Base-by-base conservation (phyloP, 2,113 vertebrate genomes). In the Bujurquina vittata region DNA sequence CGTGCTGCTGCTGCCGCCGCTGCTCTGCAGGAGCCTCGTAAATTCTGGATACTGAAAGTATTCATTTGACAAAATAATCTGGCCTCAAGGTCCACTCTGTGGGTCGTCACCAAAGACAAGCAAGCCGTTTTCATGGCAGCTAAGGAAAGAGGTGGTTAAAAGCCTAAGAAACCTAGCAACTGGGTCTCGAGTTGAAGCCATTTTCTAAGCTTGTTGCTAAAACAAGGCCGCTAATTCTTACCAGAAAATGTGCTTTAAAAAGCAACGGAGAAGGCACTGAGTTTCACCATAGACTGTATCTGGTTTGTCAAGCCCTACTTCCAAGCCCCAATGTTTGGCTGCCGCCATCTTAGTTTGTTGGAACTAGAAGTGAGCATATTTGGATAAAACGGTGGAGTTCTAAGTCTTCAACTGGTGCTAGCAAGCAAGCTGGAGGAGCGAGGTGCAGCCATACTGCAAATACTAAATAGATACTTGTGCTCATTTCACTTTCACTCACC, bases 11-110 rank as follows among this genome's bases (percentile, higher is more conserved):
- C 65, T 54, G 67, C 63, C 18, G 62, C 63, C n/a, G 26, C 43
- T 69, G 46, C 43, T 72, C 26, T 14, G 6, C 26, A 72, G 67
- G 46, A 72, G 26, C 17, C 67, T 54, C 33, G 67, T 54, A 72
- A 54, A 72, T 54, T 72, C 46, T 72, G n/a, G 6, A 72, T 72
- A 72, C 3, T 33, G 26, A 72, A 72, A 72, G 20, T 72, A 26
- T 72, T 72, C 46, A n/a, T 72, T 72, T 72, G 67, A 72, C 67
- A 72, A 72, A 72, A 72, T 54, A 72, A 54, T 72, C 67, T 54
- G 14, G 67, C 67, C 67, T 54, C 26, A 54, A 72, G 46, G 67
- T 72, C 67, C 67, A 54, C 67, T 31, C 67, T 72, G 46, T 54
- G 46, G 67, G 67, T 72, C 18, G 1, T 54, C 67, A 0, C 31